A percentile compares a stretch with the other conserved stretches of the same genome.
Conservation (phyloP, 2,113 vertebrate genomes). For the Leiothrix lutea region DNA sequence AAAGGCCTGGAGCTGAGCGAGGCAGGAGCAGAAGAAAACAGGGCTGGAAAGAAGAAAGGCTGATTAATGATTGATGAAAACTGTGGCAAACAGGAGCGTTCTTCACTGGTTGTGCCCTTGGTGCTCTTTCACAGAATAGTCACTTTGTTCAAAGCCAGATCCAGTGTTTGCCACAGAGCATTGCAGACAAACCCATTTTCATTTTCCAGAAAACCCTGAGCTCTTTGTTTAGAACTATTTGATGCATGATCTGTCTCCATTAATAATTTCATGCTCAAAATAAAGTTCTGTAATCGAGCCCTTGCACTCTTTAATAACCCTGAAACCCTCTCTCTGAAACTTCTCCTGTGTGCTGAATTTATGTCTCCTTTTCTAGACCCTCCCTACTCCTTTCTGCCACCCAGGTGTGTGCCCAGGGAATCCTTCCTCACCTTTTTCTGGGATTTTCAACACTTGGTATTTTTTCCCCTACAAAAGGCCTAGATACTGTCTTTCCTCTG, state of each 20-base stretch:
- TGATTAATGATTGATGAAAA: not conserved
- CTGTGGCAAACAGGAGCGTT: not conserved
- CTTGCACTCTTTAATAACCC: not conserved
- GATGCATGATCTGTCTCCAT: not conserved
- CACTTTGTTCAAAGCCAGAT: not conserved
- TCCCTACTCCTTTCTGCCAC: not conserved
- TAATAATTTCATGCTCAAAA: not conserved
- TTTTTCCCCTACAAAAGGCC: not conserved
- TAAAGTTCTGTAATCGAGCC: not conserved
- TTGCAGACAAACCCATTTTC: not conserved
- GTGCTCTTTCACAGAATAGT: not conserved
- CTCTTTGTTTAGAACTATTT: not conserved
- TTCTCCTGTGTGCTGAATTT: not conserved
- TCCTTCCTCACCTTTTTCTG: not conserved
- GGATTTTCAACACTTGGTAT: not conserved
- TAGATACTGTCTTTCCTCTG: not conserved
- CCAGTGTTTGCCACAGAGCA: not conserved
- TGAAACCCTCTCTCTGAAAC: not conserved
- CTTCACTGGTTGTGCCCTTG: not conserved
- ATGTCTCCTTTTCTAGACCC: not conserved
- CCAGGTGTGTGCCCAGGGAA: not conserved
- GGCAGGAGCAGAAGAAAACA: not conserved
- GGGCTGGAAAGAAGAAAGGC: not conserved
- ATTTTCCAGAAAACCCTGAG: not conserved
- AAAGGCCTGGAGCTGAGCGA: not conserved